A percentile compares a stretch with the other conserved stretches of the same genome.
These are phyloP conservation scores for Melanogrammus aeglefinus DNA, from an alignment of 2,797 vertebrate genomes.

Conservation along the genomic window DNA sequence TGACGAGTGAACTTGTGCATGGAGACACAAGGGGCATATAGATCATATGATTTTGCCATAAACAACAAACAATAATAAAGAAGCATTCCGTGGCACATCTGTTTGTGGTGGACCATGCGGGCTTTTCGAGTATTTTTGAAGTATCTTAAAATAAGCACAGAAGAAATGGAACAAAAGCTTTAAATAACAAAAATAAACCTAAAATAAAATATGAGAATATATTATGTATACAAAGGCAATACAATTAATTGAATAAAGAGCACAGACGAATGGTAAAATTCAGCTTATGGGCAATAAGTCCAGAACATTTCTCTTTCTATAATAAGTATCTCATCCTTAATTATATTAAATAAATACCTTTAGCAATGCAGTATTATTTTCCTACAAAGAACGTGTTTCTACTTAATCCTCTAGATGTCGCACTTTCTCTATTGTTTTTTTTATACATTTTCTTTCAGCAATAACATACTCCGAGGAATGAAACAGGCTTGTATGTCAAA, in stretches of 20 bases:
- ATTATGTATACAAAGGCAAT: constrained; percentile 48
- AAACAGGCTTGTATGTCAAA: background rate
- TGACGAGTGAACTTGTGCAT: constrained; percentile 12
- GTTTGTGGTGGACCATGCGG: background rate
- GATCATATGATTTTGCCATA: too few relatives aligned
- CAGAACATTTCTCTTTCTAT: background rate
- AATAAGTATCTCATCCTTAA: background rate
- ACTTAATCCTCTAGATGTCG: background rate
- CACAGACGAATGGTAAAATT: background rate
- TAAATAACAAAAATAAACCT: background rate
- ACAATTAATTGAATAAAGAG: background rate
- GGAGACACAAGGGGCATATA: too few relatives aligned
- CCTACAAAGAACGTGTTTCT: background rate
- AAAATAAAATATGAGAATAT: background rate
- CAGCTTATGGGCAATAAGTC: background rate
- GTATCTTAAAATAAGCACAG: background rate
- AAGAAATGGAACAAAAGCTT: background rate
- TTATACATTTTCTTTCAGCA: background rate
- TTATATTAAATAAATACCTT: background rate
- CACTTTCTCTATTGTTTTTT: background rate
- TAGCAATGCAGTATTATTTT: background rate
- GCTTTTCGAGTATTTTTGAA: background rate
- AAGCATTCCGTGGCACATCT: background rate
- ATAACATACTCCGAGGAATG: background rate
- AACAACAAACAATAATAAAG: background rate